Percentiles rank a stretch among this genome's conserved stretches.
Evolutionary conservation across 2,888 invertebrate species (phyloP).

Genomic region (Toxonevra muliebris): DNA sequence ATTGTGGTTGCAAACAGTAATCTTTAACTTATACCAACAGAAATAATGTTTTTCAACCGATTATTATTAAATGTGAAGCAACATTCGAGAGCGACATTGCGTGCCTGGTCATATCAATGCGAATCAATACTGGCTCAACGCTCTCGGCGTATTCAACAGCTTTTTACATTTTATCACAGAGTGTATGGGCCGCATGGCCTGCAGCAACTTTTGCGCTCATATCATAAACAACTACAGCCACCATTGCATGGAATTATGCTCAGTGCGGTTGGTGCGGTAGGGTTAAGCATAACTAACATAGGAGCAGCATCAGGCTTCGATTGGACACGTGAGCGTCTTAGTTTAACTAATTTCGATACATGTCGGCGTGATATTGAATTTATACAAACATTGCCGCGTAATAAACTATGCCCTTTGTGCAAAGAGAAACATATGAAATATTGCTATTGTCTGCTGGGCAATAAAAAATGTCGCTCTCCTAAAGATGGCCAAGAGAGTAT

Average conservation of each 20-base stretch:
- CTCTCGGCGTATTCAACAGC: conserved; percentile 71
- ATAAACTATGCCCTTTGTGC: conserved; percentile 65
- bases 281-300: conserved; percentile 57
- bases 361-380: conserved; percentile 71
- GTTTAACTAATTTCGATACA: conserved; percentile 68
- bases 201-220: conserved; percentile 66
- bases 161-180: conserved; percentile 71
- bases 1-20: too few relatives aligned
- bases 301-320: conserved; percentile 68
- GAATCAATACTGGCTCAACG: conserved; percentile 71
- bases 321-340: conserved; percentile 72
- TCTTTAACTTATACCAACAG: too few relatives aligned
- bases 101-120: conserved; percentile 68
- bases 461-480: conserved; percentile 44
- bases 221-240: conserved; percentile 60
- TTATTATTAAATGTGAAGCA: conserved; percentile 62
- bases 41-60: conserved; percentile 47
- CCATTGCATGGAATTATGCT: conserved; percentile 69
- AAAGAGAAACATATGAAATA: conserved; percentile 54
- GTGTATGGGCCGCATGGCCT: conserved; percentile 73
- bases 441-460: conserved; percentile 56
- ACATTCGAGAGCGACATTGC: conserved; percentile 66
- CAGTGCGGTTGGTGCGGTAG: conserved; percentile 68
- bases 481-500: conserved; percentile 56
- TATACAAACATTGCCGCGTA: conserved; percentile 67